phyloP scores from a whole-genome alignment of 2,113 vertebrate species.

The Octodon degus region DNA sequence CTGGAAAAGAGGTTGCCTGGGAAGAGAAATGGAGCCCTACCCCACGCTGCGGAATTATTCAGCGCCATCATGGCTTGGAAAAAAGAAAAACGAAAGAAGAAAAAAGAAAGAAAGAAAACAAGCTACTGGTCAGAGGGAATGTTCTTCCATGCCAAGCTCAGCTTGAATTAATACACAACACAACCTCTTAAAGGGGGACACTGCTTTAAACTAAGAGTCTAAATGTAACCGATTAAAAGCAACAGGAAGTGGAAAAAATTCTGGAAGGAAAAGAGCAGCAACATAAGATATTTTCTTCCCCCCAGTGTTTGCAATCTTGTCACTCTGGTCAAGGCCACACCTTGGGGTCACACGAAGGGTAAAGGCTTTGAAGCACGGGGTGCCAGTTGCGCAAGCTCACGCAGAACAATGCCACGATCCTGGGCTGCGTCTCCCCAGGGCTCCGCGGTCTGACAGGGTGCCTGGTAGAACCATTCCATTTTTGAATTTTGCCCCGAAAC shows the following conservation, averaged over 20 bases:
- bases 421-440: neutral
- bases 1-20: neutral
- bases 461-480: neutral
- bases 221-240: neutral
- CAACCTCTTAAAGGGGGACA: slow-evolving; percentile 50
- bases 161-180: slow-evolving; percentile 77
- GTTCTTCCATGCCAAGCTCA: slow-evolving; percentile 65
- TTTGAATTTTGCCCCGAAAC: slow-evolving; percentile 46
- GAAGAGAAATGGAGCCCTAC: neutral
- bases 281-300: slow-evolving; percentile 28
- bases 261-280: slow-evolving; percentile 49
- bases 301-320: slow-evolving; percentile 58
- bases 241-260: slow-evolving; percentile 60
- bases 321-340: slow-evolving; percentile 37
- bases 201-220: slow-evolving; percentile 52
- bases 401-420: neutral
- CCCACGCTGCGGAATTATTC: slow-evolving; percentile 69
- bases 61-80: slow-evolving; percentile 65
- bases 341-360: slow-evolving; percentile 25
- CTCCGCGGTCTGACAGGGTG: neutral
- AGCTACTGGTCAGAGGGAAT: slow-evolving; percentile 77
- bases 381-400: neutral
- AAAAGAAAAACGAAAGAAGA: neutral
- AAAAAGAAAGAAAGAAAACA: slow-evolving; percentile 60
- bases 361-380: neutral